Conservation (phyloP, 2,888 invertebrate species). For the Apodemia zela region DNA sequence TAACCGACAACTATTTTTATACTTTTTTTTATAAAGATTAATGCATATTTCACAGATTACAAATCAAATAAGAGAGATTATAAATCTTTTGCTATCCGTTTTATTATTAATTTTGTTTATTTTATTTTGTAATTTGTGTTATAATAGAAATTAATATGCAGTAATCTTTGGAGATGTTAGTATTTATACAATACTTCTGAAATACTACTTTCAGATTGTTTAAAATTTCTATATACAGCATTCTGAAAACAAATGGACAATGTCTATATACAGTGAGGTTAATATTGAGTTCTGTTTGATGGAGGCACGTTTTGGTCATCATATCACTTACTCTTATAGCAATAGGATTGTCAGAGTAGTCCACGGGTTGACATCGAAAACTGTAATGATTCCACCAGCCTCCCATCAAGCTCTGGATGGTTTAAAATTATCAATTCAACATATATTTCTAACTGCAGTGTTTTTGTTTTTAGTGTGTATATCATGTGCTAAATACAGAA, state of each 20-base stretch:
- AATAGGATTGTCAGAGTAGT: constrained; percentile 89
- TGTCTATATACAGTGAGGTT: constrained; percentile 72
- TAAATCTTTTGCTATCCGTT: too few species aligned
- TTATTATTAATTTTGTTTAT: too few species aligned
- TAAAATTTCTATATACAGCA: constrained; percentile 42
- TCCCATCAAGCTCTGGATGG: constrained; percentile 88
- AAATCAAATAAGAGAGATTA: neutral
- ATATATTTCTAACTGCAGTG: neutral
- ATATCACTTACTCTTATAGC: constrained; percentile 89
- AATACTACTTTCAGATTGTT: constrained; percentile 34
- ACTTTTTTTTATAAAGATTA: neutral
- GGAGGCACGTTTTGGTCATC: constrained; percentile 34
- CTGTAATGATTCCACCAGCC: constrained; percentile 96
- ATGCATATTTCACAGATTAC: neutral
- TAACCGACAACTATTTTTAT: constrained; percentile 6
- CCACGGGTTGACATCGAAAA: constrained; percentile 94
- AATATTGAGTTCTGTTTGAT: constrained; percentile 45
- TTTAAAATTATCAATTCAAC: constrained; percentile 43
- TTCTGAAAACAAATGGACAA: constrained; percentile 50
- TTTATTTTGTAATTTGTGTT: too few species aligned
- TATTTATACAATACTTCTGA: constrained; percentile 20
- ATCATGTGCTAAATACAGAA: neutral
- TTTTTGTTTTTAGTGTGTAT: neutral
- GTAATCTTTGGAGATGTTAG: constrained; percentile 19
- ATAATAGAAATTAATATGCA: neutral